Evolutionary conservation across 2,888 invertebrate genomes (phyloP), one percentile per base, ranked within the genome.

Genomic region (Altica lythri): DNA sequence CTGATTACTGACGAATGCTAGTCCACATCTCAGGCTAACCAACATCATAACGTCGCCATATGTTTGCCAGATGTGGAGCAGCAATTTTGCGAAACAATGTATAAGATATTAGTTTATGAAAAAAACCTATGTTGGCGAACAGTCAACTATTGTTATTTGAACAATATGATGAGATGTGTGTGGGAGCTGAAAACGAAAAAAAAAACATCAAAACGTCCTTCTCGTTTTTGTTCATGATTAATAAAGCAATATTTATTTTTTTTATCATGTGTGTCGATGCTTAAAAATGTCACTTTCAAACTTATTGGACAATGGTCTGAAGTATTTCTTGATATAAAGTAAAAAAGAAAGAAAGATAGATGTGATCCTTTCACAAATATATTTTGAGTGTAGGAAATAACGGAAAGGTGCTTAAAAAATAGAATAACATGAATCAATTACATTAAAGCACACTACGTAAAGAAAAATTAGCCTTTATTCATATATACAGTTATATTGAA

Each of bases 71-170:
- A 55, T 55, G 55, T 55, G 51, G 34, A 55, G 53, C 50, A 56
- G 48, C 38, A 59, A 59, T 59, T 59, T 59, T 54, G 59, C 59
- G 59, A 58, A 58, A 58, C 56, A 61, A 61, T 61, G 40, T 49
- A 16, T 30, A 49, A 55, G 55, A 57, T 55, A 58, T 51, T 46
- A 50, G 49, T 58, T 56, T 55, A 54, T 58, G 54, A 55, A 55
- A 58, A 60, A 53, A 56, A 53, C 32, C 48, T 54, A 57, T 56
- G 43, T 61, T 61, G 61, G 58, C 61, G 47, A 57, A 58, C 54
- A 61, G 47, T 56, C 58, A 49, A 49, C 40, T 40, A 49, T 49
- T 49, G 49, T 49, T 42, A 42, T 49, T 27, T 10, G 49, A 49
- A 49, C 49, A 49, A 49, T 49, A 32, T 27, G 46, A 34, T 12